phyloP scores from a whole-genome alignment of 2,113 vertebrate genomes.

The Alexandromys fortis region DNA sequence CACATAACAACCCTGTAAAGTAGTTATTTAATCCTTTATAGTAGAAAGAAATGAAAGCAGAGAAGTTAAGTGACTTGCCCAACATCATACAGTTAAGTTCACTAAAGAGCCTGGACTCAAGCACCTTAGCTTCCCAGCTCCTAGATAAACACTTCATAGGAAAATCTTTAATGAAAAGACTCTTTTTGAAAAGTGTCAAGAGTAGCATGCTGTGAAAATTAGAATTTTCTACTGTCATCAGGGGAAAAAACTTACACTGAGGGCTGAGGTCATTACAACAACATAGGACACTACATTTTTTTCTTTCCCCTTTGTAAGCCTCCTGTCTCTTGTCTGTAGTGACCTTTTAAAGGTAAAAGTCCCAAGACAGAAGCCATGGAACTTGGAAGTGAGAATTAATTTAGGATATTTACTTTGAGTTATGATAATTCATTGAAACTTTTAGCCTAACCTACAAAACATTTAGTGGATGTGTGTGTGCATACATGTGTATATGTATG shows the following conservation, averaged over 20 bases:
- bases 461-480: background rate
- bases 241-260: background rate
- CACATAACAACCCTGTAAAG: no score
- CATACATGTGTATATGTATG: background rate
- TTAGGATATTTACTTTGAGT: background rate
- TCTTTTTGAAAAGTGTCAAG: background rate
- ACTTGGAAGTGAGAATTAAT: background rate
- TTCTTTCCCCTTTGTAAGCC: background rate
- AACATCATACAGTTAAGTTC: background rate
- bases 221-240: background rate
- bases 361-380: background rate
- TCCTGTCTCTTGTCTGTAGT: background rate
- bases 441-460: background rate
- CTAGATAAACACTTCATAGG: background rate
- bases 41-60: background rate
- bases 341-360: background rate
- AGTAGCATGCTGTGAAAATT: background rate
- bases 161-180: background rate
- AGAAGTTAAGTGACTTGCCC: background rate
- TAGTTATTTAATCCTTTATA: background rate
- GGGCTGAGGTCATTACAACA: no score
- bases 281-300: background rate
- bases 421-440: background rate
- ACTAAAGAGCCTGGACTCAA: background rate
- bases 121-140: background rate